A percentile compares a stretch with the other conserved stretches of the same genome.
These are phyloP conservation scores for Smittia aterrima DNA, from an alignment of 2,888 invertebrate species.

Conservation along the genomic window DNA sequence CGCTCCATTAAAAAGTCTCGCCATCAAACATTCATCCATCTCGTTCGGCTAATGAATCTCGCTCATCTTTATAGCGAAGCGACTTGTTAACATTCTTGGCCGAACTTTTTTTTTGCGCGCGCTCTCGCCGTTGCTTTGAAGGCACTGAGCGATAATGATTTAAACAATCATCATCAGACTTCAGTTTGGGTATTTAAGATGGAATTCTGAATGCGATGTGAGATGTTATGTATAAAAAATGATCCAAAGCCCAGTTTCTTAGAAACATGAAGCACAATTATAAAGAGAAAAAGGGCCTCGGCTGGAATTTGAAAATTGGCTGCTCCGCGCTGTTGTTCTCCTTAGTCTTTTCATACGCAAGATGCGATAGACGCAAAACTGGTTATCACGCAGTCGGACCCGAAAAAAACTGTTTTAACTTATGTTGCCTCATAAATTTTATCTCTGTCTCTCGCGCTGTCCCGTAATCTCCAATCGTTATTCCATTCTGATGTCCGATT, in stretches of 20 bases:
- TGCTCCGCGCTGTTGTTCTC: conserved; percentile 10
- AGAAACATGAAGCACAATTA: conserved; percentile 40
- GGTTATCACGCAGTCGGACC: conserved; percentile 38
- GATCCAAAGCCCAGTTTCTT: conserved; percentile 25
- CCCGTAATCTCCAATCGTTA: neutral
- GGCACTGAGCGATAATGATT: conserved; percentile 10
- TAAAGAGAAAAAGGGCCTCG: conserved; percentile 25
- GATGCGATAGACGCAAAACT: conserved; percentile 27
- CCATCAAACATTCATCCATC: neutral
- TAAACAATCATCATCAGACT: conserved; percentile 27
- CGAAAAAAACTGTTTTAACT: conserved; percentile 11
- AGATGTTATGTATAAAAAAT: neutral
- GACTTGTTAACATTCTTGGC: neutral
- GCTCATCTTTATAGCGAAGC: neutral
- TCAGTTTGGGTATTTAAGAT: neutral
- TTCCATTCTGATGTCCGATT: conserved; percentile 4
- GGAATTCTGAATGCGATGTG: conserved; percentile 35
- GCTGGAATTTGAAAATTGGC: conserved; percentile 34
- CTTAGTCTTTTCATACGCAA: conserved; percentile 26
- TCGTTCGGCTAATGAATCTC: neutral
- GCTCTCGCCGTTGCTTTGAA: neutral
- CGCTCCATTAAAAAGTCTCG: neutral
- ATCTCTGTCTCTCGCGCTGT: neutral
- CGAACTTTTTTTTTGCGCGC: neutral
- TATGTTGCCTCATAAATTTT: conserved; percentile 1